These are phyloP conservation scores for Stegana nigrithorax DNA, from an alignment of 2,888 invertebrate genomes.

Conservation along the genomic window DNA sequence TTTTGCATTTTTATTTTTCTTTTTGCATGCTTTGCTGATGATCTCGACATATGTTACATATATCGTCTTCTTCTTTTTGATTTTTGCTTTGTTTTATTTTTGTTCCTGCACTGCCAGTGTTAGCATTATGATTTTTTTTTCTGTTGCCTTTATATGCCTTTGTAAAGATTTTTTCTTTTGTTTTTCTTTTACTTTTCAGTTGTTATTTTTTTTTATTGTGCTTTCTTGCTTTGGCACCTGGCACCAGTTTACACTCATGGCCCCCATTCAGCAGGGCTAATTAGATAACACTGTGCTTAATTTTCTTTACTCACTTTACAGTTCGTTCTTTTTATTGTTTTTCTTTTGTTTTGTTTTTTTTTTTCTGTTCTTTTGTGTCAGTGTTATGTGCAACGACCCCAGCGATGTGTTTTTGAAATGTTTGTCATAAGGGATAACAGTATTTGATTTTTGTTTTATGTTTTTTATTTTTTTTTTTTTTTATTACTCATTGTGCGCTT, in stretches of 20 bases:
- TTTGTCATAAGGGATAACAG: too few species aligned
- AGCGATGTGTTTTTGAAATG: too few species aligned
- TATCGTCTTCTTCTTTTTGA: not conserved
- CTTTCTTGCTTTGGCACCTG: conserved; percentile 58
- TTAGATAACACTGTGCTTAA: conserved; percentile 67
- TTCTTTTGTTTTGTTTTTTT: conserved; percentile 31
- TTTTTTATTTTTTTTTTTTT: not conserved
- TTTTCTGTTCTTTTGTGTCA: conserved; percentile 38
- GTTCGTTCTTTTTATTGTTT: too few species aligned
- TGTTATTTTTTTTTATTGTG: conserved; percentile 35
- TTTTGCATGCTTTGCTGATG: not conserved
- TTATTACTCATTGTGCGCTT: too few species aligned
- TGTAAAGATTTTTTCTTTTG: conserved; percentile 21
- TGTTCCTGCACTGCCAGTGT: not conserved
- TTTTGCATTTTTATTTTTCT: not conserved
- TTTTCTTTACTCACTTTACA: conserved; percentile 42
- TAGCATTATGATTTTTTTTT: not conserved
- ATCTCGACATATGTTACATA: not conserved
- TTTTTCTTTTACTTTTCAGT: too few species aligned
- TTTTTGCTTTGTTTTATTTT: not conserved
- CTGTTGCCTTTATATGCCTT: not conserved
- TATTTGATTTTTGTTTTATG: not conserved
- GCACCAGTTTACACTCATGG: conserved; percentile 64
- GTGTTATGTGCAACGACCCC: conserved; percentile 13
- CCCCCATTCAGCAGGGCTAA: conserved; percentile 53